Evolutionary conservation across 2,113 vertebrate genomes (phyloP).

Genomic region (Piprites chloris): DNA sequence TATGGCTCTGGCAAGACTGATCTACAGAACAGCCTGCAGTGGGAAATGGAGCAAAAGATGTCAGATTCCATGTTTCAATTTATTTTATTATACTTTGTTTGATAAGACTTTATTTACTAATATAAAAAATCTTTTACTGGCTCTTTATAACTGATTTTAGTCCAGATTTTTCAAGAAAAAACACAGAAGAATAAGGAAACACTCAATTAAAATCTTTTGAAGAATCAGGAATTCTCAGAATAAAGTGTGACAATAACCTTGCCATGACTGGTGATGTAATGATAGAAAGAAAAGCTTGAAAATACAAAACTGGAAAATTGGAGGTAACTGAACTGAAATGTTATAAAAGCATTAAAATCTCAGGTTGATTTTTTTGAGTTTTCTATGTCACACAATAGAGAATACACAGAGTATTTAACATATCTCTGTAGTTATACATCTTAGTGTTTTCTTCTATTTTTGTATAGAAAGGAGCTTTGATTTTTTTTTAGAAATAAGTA

Average conservation of each 20-base stretch:
- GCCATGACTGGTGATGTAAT: neutral
- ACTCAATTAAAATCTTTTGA: neutral
- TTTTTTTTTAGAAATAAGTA: neutral
- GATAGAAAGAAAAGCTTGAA: neutral
- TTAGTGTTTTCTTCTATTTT: neutral
- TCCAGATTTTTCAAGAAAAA: neutral
- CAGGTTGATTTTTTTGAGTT: neutral
- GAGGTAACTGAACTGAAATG: neutral
- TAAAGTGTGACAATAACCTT: neutral
- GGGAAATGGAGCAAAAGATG: neutral
- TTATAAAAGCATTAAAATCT: neutral
- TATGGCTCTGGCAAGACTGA: neutral
- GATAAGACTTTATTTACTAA: neutral
- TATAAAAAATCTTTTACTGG: neutral
- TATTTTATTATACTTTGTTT: neutral
- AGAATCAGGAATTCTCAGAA: neutral
- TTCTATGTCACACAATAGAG: neutral
- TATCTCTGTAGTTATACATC: neutral
- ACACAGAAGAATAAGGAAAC: neutral
- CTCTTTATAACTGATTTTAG: neutral
- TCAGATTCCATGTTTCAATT: neutral
- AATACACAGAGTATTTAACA: neutral
- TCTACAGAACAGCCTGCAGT: neutral
- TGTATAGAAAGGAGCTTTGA: neutral
- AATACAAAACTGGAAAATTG: neutral